Conservation (phyloP, 2,797 vertebrate genomes). For the Enteromius afrohamiltoni region DNA sequence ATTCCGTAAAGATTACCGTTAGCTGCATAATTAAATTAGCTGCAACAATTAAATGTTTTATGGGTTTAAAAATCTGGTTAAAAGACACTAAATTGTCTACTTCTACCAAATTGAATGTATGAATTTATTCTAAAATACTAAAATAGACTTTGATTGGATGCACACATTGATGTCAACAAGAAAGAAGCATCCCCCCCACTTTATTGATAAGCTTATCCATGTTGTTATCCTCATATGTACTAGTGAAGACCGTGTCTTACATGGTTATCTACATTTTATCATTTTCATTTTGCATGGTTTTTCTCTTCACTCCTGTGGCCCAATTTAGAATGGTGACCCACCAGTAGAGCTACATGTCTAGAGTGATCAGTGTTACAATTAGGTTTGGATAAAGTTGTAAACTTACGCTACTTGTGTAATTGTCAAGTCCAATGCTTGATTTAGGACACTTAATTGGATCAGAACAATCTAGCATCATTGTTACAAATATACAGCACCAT, state of each 20-base stretch:
- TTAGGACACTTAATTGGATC: neutral
- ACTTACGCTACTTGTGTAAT: neutral
- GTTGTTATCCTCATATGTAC: neutral
- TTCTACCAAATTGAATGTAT: too few relatives aligned
- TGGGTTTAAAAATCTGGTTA: neutral
- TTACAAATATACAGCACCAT: neutral
- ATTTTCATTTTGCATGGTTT: neutral
- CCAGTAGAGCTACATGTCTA: neutral
- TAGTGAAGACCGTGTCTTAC: neutral
- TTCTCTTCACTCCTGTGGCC: neutral
- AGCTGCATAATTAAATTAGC: neutral
- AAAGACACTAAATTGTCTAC: neutral
- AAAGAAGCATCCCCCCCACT: neutral
- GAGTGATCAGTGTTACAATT: neutral
- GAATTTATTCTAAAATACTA: neutral
- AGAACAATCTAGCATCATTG: neutral
- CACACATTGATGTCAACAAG: neutral
- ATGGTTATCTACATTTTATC: neutral
- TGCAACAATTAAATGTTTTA: neutral
- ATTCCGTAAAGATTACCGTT: neutral
- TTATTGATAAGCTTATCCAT: neutral
- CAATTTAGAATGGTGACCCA: neutral
- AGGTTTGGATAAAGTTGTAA: neutral
- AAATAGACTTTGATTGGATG: neutral
- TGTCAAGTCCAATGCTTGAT: neutral